Conservation (phyloP, 2,888 invertebrate species). For the Phragmatobia fuliginosa region DNA sequence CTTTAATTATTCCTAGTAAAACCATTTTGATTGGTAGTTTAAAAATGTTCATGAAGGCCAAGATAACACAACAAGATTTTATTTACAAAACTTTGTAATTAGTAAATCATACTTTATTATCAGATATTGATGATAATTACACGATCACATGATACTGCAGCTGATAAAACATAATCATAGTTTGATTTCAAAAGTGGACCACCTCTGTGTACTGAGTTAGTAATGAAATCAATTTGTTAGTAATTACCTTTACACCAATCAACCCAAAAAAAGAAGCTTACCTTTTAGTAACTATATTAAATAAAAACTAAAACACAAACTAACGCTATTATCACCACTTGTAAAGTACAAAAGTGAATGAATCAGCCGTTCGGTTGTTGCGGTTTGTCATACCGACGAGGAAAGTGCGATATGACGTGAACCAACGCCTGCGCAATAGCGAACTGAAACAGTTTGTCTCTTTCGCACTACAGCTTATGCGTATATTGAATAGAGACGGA, state of each 20-base stretch:
- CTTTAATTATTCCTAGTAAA: not conserved
- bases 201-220: conserved; percentile 51
- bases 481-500: conserved; percentile 48
- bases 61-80: not conserved
- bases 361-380: conserved; percentile 47
- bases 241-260: conserved; percentile 12
- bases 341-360: conserved; percentile 48
- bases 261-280: conserved; percentile 33
- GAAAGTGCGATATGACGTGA: conserved; percentile 61
- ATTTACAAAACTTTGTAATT: not conserved
- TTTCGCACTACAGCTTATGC: conserved; percentile 29
- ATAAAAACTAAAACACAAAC: conserved; percentile 36
- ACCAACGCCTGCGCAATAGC: conserved; percentile 62
- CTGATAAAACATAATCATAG: conserved; percentile 27
- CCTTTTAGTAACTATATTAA: conserved; percentile 38
- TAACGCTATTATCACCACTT: conserved; percentile 43
- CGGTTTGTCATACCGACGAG: conserved; percentile 56
- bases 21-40: not conserved
- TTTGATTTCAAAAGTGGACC: conserved; percentile 53
- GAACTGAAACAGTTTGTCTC: conserved; percentile 32
- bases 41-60: not conserved
- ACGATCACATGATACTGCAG: conserved; percentile 33
- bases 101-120: not conserved
- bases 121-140: conserved; percentile 1
- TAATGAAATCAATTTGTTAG: conserved; percentile 24